Evolutionary conservation across 2,113 vertebrate species (phyloP).

Genomic region (Ia io): DNA sequence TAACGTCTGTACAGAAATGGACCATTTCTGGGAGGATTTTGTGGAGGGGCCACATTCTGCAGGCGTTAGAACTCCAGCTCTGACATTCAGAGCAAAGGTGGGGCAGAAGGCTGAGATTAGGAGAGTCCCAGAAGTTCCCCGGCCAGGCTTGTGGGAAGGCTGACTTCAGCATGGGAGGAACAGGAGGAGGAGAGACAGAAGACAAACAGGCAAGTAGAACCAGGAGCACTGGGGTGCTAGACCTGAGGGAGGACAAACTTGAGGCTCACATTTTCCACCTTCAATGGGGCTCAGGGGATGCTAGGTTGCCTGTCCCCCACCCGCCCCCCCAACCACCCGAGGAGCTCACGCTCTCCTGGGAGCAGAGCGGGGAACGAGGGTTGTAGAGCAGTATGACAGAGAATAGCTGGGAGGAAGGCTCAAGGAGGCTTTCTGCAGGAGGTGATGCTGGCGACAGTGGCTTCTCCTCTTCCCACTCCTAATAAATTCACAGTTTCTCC

Average conservation of each 20-base stretch:
- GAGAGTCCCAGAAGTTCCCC: neutral
- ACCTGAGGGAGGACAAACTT: neutral
- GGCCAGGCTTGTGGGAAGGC: neutral
- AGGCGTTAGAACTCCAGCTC: neutral
- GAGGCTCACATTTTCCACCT: neutral
- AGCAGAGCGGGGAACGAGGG: neutral
- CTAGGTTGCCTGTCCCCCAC: neutral
- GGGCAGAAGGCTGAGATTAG: neutral
- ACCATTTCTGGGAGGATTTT: neutral
- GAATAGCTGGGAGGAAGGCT: neutral
- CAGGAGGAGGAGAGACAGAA: neutral
- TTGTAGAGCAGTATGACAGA: neutral
- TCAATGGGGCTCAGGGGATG: neutral
- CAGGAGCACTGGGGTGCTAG: rapidly evolving
- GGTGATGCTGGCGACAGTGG: neutral
- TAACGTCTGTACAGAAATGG: no score
- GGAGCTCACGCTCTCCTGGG: neutral
- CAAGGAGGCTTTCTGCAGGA: neutral
- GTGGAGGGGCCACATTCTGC: rapidly evolving
- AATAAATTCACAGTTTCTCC: neutral
- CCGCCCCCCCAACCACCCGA: neutral
- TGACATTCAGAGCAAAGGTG: neutral
- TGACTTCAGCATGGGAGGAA: neutral
- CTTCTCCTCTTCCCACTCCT: neutral
- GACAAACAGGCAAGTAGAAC: neutral